Evolutionary conservation across 1,140 invertebrate species (phyloP).

Genomic region (Procambarus virginalis): DNA sequence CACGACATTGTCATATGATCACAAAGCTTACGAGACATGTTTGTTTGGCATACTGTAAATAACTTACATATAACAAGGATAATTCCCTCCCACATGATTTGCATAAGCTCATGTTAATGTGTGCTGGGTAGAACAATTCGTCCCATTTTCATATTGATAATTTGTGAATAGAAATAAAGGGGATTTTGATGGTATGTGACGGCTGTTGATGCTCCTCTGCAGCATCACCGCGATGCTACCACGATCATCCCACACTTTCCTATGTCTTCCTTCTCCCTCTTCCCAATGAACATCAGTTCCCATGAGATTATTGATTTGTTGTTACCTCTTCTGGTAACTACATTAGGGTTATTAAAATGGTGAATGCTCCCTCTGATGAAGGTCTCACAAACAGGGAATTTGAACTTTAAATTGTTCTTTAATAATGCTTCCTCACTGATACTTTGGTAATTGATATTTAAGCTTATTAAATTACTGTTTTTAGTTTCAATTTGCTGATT

Average conservation of each 20-base stretch:
- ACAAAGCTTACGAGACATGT: constrained; percentile 11
- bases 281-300: constrained; percentile 27
- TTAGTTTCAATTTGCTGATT: constrained; percentile 28
- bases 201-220: constrained; percentile 11
- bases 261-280: constrained; percentile 41
- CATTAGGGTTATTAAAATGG: not conserved
- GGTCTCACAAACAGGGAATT: constrained; percentile 34
- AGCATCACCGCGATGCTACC: constrained; percentile 1
- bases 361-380: constrained; percentile 1
- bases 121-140: constrained; percentile 20
- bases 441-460: not conserved
- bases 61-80: constrained; percentile 17
- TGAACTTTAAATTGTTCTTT: constrained; percentile 22
- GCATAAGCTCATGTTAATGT: constrained; percentile 16
- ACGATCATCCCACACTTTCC: constrained; percentile 34
- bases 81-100: constrained; percentile 29
- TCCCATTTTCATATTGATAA: constrained; percentile 14
- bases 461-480: constrained; percentile 8
- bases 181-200: constrained; percentile 1
- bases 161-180: constrained; percentile 21
- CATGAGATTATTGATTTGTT: constrained; percentile 26
- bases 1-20: constrained; percentile 12
- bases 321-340: constrained; percentile 19
- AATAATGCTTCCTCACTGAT: not conserved
- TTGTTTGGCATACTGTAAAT: constrained; percentile 21